Conservation (phyloP, 2,888 invertebrate species). For the Charanyca ferruginea region DNA sequence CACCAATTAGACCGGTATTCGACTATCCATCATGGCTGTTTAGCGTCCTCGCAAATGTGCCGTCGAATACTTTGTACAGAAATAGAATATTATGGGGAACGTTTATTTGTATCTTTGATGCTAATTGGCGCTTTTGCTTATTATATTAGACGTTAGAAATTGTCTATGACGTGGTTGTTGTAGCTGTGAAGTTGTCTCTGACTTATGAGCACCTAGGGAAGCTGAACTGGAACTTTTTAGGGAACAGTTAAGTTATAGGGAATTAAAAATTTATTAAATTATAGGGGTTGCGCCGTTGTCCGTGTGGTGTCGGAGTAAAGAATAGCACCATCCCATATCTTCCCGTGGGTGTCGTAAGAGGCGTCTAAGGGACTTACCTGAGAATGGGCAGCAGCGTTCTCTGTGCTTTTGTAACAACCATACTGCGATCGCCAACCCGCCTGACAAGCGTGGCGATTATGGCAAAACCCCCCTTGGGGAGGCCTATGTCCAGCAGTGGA, state of each 20-base stretch:
- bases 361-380: too few species aligned
- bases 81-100: constrained; percentile 36
- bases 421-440: too few species aligned
- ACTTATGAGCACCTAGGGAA: neutral
- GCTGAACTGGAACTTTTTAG: neutral
- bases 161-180: constrained; percentile 15
- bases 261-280: too few species aligned
- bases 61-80: constrained; percentile 46
- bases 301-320: too few species aligned
- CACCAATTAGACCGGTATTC: constrained; percentile 57
- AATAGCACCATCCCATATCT: too few species aligned
- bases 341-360: too few species aligned
- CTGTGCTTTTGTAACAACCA: too few species aligned
- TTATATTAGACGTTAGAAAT: constrained; percentile 27
- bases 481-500: too few species aligned
- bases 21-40: constrained; percentile 46
- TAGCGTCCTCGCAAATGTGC: constrained; percentile 51
- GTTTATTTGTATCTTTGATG: constrained; percentile 33
- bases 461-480: too few species aligned
- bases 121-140: constrained; percentile 54
- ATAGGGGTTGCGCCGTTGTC: too few species aligned
- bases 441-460: too few species aligned
- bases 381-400: too few species aligned
- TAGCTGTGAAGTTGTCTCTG: constrained; percentile 10
- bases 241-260: neutral